Evolutionary conservation across 2,888 invertebrate genomes (phyloP).

Genomic region (Mechanitis mazaeus): DNA sequence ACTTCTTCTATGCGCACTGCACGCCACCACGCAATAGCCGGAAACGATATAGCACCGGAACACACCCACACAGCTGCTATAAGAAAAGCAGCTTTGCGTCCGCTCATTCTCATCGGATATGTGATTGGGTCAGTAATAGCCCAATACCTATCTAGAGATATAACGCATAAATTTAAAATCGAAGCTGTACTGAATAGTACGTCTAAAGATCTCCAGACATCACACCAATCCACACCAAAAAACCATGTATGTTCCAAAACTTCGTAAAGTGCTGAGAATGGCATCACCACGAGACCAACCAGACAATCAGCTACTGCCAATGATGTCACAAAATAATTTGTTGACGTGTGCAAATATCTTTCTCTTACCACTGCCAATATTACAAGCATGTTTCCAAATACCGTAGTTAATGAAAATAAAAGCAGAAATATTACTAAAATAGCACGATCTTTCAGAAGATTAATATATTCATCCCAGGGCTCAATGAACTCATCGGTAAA

Average conservation of each 20-base stretch:
- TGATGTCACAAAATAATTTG: conserved; percentile 98
- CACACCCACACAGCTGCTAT: conserved; percentile 98
- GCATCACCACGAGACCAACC: conserved; percentile 98
- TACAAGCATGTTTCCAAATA: conserved; percentile 96
- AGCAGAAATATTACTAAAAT: conserved; percentile 88
- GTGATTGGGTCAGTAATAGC: conserved; percentile 99
- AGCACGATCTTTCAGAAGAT: conserved; percentile 80
- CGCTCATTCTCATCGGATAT: conserved; percentile 96
- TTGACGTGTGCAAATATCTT: conserved; percentile 95
- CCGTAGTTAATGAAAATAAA: conserved; percentile 92
- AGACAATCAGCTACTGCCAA: conserved; percentile 97
- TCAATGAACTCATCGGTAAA: conserved; percentile 46
- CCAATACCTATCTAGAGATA: conserved; percentile 97
- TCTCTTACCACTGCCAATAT: conserved; percentile 95
- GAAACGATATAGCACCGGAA: conserved; percentile 97
- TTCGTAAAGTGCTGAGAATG: conserved; percentile 94
- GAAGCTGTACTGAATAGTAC: conserved; percentile 98
- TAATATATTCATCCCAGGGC: conserved; percentile 67
- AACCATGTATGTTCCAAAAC: conserved; percentile 94
- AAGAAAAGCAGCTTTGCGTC: conserved; percentile 87
- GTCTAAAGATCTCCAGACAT: conserved; percentile 97
- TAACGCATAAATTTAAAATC: conserved; percentile 97
- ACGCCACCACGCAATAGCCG: conserved; percentile 98
- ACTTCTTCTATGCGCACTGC: conserved; percentile 88
- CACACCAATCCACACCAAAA: conserved; percentile 97